These are phyloP conservation scores for Lemur catta DNA, from an alignment of 2,797 vertebrate species.

Conservation along the genomic window DNA sequence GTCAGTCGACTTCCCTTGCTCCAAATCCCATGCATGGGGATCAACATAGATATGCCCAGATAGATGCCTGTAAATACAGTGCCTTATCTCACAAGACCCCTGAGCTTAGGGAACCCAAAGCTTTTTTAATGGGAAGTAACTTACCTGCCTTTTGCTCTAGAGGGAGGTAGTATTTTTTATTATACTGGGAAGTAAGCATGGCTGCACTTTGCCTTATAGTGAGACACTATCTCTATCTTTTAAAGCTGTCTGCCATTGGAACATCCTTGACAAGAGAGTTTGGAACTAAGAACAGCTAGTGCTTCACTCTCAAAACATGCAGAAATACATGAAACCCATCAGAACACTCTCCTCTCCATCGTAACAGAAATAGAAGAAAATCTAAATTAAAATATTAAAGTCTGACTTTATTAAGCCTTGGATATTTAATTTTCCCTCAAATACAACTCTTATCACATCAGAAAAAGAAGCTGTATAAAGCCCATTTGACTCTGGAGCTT, in stretches of 20 bases:
- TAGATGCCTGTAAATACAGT: background rate
- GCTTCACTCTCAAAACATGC: background rate
- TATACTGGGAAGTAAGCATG: background rate
- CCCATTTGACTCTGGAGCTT: background rate
- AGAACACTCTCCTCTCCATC: background rate
- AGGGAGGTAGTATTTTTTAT: background rate
- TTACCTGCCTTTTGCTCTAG: background rate
- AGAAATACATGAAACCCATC: background rate
- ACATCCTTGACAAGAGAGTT: background rate
- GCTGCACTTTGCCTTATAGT: background rate
- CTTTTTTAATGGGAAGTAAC: background rate
- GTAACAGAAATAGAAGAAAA: background rate
- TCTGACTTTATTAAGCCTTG: background rate
- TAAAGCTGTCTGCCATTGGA: background rate
- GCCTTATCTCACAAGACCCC: background rate
- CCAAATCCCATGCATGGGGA: background rate
- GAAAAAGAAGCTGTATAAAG: background rate
- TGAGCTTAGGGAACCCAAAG: background rate
- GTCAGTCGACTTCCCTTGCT: background rate
- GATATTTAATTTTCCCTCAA: background rate
- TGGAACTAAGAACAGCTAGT: background rate
- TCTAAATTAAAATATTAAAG: slow-evolving; percentile 4
- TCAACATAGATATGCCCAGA: background rate
- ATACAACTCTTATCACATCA: background rate
- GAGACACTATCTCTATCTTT: background rate